A percentile compares a stretch with the other conserved stretches of the same genome.
These are phyloP conservation scores for Temnothorax rugatulus DNA, from an alignment of 2,888 invertebrate genomes.

Conservation along the genomic window DNA sequence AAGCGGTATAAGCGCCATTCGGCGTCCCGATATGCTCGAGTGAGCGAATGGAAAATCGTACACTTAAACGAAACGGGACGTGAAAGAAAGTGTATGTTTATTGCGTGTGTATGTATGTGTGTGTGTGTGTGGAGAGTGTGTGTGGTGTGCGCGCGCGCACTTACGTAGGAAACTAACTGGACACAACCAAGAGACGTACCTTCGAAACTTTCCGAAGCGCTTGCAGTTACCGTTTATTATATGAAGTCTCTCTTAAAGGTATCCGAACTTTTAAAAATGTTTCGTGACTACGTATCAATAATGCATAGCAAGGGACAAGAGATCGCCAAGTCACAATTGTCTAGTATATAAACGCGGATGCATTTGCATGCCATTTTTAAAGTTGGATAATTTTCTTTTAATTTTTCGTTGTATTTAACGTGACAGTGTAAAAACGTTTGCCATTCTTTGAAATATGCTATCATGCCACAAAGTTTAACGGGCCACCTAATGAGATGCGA, in stretches of 20 bases:
- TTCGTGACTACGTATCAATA: neutral
- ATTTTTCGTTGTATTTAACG: neutral
- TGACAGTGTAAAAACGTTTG: neutral
- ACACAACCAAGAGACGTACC: slow-evolving; percentile 31
- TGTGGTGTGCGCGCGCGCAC: slow-evolving; percentile 31
- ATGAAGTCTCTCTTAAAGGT: neutral
- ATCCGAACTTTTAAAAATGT: slow-evolving; percentile 1
- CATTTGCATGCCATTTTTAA: slow-evolving; percentile 4
- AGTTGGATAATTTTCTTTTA: neutral
- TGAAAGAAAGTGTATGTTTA: slow-evolving; percentile 28
- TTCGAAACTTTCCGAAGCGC: slow-evolving; percentile 23
- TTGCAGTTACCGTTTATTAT: slow-evolving; percentile 11
- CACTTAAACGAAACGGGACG: slow-evolving; percentile 16
- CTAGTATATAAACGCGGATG: neutral
- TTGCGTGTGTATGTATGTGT: slow-evolving; percentile 20
- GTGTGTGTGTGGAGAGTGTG: neutral
- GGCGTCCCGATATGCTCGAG: neutral
- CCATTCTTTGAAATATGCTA: neutral
- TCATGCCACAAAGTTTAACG: neutral
- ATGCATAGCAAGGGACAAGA: neutral
- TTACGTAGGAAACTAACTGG: slow-evolving; percentile 19
- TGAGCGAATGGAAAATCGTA: slow-evolving; percentile 18
- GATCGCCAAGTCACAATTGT: neutral
- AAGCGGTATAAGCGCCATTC: slow-evolving; percentile 1
- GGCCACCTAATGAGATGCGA: neutral